Evolutionary conservation across 2,888 invertebrate species (phyloP).

Genomic region (Drosophila imparisetae): DNA sequence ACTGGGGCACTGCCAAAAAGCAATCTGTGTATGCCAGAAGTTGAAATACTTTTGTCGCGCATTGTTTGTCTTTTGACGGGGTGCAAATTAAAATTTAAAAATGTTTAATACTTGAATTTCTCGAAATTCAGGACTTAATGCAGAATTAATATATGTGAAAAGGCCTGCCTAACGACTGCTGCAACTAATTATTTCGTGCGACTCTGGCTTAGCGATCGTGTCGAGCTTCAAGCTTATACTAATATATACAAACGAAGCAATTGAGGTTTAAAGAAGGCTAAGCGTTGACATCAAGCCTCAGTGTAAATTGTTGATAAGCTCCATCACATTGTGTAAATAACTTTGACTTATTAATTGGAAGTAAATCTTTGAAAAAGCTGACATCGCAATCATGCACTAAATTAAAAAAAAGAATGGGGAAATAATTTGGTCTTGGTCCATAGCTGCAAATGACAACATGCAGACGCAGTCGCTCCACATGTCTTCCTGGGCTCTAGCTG

Average conservation of each 20-base stretch:
- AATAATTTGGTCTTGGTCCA: constrained; percentile 12
- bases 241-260: background rate
- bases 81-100: constrained; percentile 76
- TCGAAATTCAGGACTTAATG: background rate
- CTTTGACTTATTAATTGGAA: background rate
- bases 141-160: background rate
- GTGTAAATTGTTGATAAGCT: background rate
- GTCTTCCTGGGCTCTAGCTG: constrained; percentile 50
- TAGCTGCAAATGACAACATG: constrained; percentile 41
- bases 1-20: constrained; percentile 66
- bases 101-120: background rate
- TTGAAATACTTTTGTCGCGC: constrained; percentile 71
- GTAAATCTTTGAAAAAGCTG: constrained; percentile 27
- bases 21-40: constrained; percentile 72
- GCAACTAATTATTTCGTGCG: background rate
- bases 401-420: constrained; percentile 8
- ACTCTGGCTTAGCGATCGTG: background rate
- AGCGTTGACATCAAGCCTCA: background rate
- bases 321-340: background rate
- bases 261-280: background rate
- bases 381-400: constrained; percentile 15
- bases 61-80: constrained; percentile 73
- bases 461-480: constrained; percentile 64
- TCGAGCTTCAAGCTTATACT: background rate
- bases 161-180: background rate